These are phyloP conservation scores for Hypomecis atomaria DNA, from an alignment of 2,888 invertebrate species.

Conservation along the genomic window DNA sequence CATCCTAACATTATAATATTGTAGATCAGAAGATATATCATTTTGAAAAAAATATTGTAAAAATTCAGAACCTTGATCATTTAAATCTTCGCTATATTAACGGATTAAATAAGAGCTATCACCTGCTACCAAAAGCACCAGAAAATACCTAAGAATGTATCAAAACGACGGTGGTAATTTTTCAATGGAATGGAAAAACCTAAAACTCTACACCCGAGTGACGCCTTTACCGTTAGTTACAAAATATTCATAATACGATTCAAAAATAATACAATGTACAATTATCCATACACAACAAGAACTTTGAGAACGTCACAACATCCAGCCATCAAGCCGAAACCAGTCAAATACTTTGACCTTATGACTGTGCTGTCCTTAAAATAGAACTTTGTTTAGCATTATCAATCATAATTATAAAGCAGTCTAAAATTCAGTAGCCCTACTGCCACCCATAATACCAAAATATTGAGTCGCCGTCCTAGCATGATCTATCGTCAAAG, in stretches of 20 bases:
- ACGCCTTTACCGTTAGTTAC: constrained; percentile 5
- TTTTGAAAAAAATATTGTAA: constrained; percentile 9
- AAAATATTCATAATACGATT: constrained; percentile 8
- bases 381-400: background rate
- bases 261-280: constrained; percentile 9
- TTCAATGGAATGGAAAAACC: constrained; percentile 11
- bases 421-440: background rate
- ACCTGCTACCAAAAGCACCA: constrained; percentile 29
- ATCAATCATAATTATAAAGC: background rate
- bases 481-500: constrained; percentile 1
- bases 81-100: constrained; percentile 15
- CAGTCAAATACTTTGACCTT: background rate
- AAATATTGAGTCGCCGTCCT: background rate
- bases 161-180: constrained; percentile 17
- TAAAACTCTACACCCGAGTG: background rate
- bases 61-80: constrained; percentile 10
- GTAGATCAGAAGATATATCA: background rate
- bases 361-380: background rate
- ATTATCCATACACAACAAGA: background rate
- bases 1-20: background rate
- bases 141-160: constrained; percentile 9
- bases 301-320: background rate
- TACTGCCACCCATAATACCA: background rate
- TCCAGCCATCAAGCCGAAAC: background rate
- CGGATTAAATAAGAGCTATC: constrained; percentile 13